These are phyloP conservation scores for Cuniculus paca DNA, from an alignment of 2,797 vertebrate genomes.

Conservation along the genomic window DNA sequence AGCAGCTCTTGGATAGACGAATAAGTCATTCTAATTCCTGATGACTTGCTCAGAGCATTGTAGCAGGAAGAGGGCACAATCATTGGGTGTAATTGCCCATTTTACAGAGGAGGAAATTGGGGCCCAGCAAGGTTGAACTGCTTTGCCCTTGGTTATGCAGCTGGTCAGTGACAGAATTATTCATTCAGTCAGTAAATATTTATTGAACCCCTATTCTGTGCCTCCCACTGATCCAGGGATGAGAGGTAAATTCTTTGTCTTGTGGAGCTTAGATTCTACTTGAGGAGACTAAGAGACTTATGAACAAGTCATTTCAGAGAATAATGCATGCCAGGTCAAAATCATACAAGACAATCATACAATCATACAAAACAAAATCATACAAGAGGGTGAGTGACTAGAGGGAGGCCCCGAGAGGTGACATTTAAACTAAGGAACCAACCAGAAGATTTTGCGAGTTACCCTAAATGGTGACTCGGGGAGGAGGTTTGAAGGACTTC, in stretches of 20 bases:
- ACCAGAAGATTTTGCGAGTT: neutral
- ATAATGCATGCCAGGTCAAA: neutral
- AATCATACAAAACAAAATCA: neutral
- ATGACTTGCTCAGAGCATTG: neutral
- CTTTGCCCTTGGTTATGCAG: slow-evolving; percentile 8
- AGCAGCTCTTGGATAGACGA: slow-evolving; percentile 3
- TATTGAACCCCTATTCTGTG: neutral
- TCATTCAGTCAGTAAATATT: slow-evolving; percentile 21
- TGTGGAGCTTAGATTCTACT: neutral
- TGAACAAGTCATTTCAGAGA: neutral
- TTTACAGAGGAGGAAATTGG: slow-evolving; percentile 63
- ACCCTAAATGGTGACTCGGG: neutral
- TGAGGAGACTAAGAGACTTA: neutral
- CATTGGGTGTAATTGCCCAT: slow-evolving; percentile 50
- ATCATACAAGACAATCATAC: too few species aligned
- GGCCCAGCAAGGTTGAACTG: slow-evolving; percentile 9
- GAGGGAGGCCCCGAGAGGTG: neutral
- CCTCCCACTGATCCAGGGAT: neutral
- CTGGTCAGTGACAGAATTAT: slow-evolving; percentile 3
- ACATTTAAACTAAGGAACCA: neutral
- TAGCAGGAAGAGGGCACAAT: neutral
- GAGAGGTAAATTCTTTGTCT: neutral
- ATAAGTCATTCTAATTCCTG: slow-evolving; percentile 7
- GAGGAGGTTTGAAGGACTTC: neutral
- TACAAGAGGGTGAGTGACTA: neutral